phyloP scores from a whole-genome alignment of 2,888 invertebrate genomes.

The Callinectes sapidus region DNA sequence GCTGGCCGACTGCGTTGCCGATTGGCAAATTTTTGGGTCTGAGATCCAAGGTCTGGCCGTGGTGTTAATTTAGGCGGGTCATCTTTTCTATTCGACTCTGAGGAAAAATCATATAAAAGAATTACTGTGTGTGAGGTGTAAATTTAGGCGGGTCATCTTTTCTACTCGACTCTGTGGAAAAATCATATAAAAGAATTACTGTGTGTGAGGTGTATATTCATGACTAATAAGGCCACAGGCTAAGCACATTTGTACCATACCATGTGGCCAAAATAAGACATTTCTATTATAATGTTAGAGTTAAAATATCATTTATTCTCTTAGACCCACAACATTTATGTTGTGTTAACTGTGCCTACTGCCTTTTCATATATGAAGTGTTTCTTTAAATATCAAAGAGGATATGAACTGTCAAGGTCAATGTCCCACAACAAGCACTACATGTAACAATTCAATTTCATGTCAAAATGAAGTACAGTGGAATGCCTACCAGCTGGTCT shows the following conservation, averaged over 20 bases:
- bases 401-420: neutral
- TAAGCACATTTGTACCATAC: neutral
- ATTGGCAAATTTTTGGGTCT: constrained; percentile 45
- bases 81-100: constrained; percentile 67
- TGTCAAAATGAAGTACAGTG: constrained; percentile 4
- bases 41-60: constrained; percentile 64
- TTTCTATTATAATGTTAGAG: neutral
- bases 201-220: neutral
- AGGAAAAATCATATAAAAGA: neutral
- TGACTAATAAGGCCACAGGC: neutral
- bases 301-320: neutral
- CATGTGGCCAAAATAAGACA: neutral
- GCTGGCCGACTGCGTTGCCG: constrained; percentile 41
- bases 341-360: neutral
- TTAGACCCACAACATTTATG: neutral
- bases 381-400: neutral
- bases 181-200: neutral
- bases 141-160: constrained; percentile 67
- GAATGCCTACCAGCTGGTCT: constrained; percentile 53
- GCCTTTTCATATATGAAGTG: neutral
- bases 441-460: neutral
- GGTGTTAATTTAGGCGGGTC: constrained; percentile 70
- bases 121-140: neutral
- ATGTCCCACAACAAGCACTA: neutral
- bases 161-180: constrained; percentile 58